Evolutionary conservation across 2,888 invertebrate species (phyloP).

Genomic region (Athetis lepigone): DNA sequence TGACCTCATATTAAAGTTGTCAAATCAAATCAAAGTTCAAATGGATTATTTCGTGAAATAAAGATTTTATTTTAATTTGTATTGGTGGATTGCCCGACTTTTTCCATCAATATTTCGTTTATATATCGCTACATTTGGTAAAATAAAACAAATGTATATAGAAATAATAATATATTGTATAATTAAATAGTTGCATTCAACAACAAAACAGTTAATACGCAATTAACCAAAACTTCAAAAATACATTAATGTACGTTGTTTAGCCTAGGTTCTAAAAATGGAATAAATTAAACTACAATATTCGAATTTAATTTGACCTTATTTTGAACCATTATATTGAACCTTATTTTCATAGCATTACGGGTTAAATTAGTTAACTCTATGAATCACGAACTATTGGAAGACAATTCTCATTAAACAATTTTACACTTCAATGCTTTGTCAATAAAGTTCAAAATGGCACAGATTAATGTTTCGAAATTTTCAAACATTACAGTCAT

Average conservation of each 20-base stretch:
- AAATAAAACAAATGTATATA: slow-evolving; percentile 27
- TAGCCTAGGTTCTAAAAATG: slow-evolving; percentile 8
- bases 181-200: slow-evolving; percentile 27
- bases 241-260: slow-evolving; percentile 19
- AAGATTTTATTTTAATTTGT: too few relatives aligned
- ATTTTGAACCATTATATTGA: slow-evolving; percentile 24
- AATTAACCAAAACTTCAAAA: slow-evolving; percentile 11
- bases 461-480: slow-evolving; percentile 1
- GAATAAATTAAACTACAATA: slow-evolving; percentile 32
- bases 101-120: too few relatives aligned
- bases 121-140: not conserved
- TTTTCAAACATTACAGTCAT: slow-evolving; percentile 13
- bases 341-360: not conserved
- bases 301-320: slow-evolving; percentile 2
- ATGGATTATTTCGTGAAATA: too few relatives aligned
- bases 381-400: not conserved
- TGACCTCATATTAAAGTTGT: too few relatives aligned
- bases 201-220: slow-evolving; percentile 31
- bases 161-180: slow-evolving; percentile 15
- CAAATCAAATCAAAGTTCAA: too few relatives aligned
- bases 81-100: too few relatives aligned
- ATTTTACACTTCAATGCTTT: not conserved
- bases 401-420: not conserved
- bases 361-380: slow-evolving; percentile 4
- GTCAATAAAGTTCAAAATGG: slow-evolving; percentile 38